Percentiles rank a stretch among this genome's conserved stretches.
Evolutionary conservation across 2,888 invertebrate species (phyloP).

Genomic region (Auanema freiburgensis): DNA sequence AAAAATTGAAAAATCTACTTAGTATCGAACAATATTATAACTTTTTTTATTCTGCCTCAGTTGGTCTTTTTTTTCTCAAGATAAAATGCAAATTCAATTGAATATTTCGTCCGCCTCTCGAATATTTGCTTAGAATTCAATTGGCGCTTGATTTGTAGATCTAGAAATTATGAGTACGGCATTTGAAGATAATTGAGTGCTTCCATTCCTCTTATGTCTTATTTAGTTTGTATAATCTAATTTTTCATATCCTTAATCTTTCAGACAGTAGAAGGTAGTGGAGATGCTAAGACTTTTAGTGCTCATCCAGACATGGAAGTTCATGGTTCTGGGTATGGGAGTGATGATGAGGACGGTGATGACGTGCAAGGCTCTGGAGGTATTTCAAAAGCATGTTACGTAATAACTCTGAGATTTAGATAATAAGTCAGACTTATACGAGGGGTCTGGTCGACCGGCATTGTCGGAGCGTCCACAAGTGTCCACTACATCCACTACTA

Average conservation of each 20-base stretch:
- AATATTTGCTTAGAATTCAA: too few species aligned
- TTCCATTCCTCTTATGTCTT: too few species aligned
- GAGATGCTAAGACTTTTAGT: conserved; percentile 8
- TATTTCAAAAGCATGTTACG: not conserved
- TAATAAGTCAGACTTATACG: not conserved
- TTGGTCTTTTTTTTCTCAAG: too few species aligned
- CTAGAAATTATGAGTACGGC: too few species aligned
- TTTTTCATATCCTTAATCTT: conserved; percentile 1
- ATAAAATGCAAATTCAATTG: too few species aligned
- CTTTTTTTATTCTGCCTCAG: too few species aligned
- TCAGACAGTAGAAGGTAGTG: conserved; percentile 20
- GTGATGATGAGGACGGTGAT: conserved; percentile 50
- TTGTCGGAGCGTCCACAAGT: conserved; percentile 4
- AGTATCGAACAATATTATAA: too few species aligned
- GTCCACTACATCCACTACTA: conserved; percentile 13
- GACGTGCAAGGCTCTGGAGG: conserved; percentile 27
- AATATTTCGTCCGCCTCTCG: too few species aligned
- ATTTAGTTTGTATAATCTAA: too few species aligned
- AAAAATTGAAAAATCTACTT: too few species aligned
- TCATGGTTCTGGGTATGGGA: conserved; percentile 37
- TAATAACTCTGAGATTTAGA: not conserved
- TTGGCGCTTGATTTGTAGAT: too few species aligned
- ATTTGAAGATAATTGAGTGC: too few species aligned
- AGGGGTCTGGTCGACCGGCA: conserved; percentile 12
- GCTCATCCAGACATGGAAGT: conserved; percentile 16